A percentile compares a stretch with the other conserved stretches of the same genome.
phyloP scores from a whole-genome alignment of 2,888 invertebrate genomes.

The Xylota segnis region DNA sequence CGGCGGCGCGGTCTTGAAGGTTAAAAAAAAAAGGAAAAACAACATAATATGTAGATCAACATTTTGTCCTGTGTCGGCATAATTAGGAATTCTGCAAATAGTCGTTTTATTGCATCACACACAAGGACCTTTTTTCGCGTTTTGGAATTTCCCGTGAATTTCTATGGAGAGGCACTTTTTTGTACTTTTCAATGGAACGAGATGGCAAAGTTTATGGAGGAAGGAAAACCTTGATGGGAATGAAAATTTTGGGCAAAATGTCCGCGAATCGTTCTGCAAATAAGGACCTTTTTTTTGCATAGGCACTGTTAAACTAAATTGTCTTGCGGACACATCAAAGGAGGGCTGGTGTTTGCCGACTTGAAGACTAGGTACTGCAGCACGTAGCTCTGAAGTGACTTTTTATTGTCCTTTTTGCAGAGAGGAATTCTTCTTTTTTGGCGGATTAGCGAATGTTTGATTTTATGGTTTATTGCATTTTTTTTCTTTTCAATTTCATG shows the following conservation, averaged over 20 bases:
- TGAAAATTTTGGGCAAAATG: constrained; percentile 12
- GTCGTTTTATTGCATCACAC: constrained; percentile 68
- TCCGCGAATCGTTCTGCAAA: constrained; percentile 1
- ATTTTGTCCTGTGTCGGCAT: constrained; percentile 6
- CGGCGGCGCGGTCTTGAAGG: background rate
- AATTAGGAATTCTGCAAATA: constrained; percentile 66
- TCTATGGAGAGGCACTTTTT: constrained; percentile 2
- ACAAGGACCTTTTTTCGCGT: constrained; percentile 50
- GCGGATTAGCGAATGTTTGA: constrained; percentile 63
- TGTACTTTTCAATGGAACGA: constrained; percentile 24
- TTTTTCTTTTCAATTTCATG: constrained; percentile 17
- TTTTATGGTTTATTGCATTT: constrained; percentile 56
- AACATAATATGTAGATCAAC: constrained; percentile 54
- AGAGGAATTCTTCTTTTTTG: constrained; percentile 32
- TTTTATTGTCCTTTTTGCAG: constrained; percentile 51
- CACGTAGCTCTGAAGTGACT: constrained; percentile 13
- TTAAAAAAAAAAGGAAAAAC: constrained; percentile 53
- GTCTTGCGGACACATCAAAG: constrained; percentile 39
- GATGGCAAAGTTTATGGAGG: constrained; percentile 42
- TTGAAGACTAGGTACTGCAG: background rate
- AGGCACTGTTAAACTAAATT: constrained; percentile 2
- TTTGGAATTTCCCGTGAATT: constrained; percentile 41
- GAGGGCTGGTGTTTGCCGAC: background rate
- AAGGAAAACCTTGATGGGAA: constrained; percentile 14
- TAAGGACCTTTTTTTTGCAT: constrained; percentile 46